phyloP scores from a whole-genome alignment of 37 sponge, comb jelly and placozoan genomes.

The Corticium candelabrum region DNA sequence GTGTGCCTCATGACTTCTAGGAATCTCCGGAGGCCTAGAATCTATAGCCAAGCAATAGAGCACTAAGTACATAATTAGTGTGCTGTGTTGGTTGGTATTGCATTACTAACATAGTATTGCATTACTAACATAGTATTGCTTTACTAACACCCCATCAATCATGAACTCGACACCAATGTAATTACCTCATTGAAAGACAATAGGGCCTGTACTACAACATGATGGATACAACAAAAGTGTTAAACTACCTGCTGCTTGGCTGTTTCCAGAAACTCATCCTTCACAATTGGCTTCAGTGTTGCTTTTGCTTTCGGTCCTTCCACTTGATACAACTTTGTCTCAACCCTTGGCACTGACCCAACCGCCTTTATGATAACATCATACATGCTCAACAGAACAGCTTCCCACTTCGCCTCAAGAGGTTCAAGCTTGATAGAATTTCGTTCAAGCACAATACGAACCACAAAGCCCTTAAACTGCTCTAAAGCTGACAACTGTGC shows the following conservation, averaged over 20 bases:
- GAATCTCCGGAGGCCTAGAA: no score
- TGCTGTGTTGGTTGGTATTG: no score
- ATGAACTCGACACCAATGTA: no score
- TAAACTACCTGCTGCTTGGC: constrained; percentile 56
- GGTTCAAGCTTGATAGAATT: constrained; percentile 81
- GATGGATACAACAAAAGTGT: no score
- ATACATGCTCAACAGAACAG: constrained; percentile 74
- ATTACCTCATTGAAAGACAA: no score
- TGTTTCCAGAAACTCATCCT: constrained; percentile 40
- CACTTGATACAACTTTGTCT: constrained; percentile 78
- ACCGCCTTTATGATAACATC: constrained; percentile 78
- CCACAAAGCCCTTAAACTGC: constrained; percentile 61
- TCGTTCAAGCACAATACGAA: constrained; percentile 64
- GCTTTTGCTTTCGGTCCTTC: constrained; percentile 53
- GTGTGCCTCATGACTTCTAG: no score
- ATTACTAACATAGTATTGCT: no score
- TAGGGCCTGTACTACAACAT: no score
- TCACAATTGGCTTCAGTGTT: constrained; percentile 67
- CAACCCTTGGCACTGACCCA: constrained; percentile 76
- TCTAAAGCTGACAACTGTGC: background rate
- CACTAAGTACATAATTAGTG: no score
- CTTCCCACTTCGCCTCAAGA: background rate
- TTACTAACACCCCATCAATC: no score
- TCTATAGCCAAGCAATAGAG: no score
- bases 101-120: no score